Base-by-base conservation (phyloP, 2,113 vertebrate genomes). In the Hydrolagus affinis region DNA sequence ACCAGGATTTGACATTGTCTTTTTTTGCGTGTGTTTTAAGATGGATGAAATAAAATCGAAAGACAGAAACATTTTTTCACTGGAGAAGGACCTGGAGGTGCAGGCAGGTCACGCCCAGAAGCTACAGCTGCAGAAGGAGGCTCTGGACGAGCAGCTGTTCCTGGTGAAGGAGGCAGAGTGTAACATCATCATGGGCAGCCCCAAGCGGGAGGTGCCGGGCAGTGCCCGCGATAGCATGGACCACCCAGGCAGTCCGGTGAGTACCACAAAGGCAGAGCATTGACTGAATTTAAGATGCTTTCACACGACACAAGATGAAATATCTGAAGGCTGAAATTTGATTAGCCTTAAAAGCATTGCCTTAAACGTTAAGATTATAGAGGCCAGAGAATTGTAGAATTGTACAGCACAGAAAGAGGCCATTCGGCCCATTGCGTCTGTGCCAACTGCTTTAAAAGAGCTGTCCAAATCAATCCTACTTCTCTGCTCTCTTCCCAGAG, bases 11-110 rank as follows among this genome's bases (percentile, higher is more conserved):
- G 30, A 64, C 11, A 11, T 17, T 14, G 44, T 4, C 25, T 69
- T 70, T n/a, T 8, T 85, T 78, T 87, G 14, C 85, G 59, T 17
- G 23, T 86, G 6, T 0, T 78, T 32, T 85, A 88, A 99, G 98
- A 98, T 99, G 93, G 98, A 99, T 21, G 97, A 99, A 92, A 98
- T 99, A 90, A 98, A 97, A 91, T 92, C 96, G 86, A 99, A 99
- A 91, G 96, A 99, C 89, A 95, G 97, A 88, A 97, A 96, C 85
- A 96, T 99, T 89, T 98, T 99, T 87, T 92, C 96, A 70, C 89
- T 99, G 94, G 98, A 99, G 90, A 99, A 96, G 87, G 98, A 99
- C 64, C 89, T 99, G 90, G 97, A 99, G 89, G 95, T 95, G 0
- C 94, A 97, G 14, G 86, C 95, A 0, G 95, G 97, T 71, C 96